These are phyloP conservation scores for Dysmachus trigonus DNA, from an alignment of 2,888 invertebrate genomes.

Conservation along the genomic window DNA sequence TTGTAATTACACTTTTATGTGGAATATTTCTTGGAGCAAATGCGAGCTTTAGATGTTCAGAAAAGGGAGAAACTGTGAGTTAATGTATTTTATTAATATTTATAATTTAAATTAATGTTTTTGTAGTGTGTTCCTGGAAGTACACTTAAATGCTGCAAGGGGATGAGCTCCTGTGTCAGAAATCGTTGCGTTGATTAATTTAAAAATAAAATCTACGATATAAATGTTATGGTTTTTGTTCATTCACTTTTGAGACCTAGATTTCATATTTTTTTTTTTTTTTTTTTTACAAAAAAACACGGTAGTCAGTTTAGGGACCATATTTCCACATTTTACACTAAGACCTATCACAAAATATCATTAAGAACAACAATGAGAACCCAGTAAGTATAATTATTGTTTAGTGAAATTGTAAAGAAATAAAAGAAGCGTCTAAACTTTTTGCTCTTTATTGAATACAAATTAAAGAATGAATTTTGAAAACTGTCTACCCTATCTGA, in stretches of 20 bases:
- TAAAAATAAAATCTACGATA: no score
- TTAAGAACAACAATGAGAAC: no score
- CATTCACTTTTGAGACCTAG: no score
- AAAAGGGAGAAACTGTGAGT: not conserved
- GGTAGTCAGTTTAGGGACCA: no score
- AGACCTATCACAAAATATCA: no score
- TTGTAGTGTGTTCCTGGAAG: not conserved
- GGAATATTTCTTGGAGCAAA: not conserved
- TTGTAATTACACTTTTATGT: not conserved
- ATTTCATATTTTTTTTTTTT: no score
- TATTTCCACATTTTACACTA: no score
- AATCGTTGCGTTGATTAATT: not conserved
- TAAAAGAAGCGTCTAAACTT: not conserved
- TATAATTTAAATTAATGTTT: not conserved
- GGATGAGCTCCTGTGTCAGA: not conserved
- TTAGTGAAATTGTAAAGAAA: not conserved
- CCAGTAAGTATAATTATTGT: no score
- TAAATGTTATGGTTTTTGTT: no score
- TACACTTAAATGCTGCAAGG: not conserved
- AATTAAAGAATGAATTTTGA: not conserved
- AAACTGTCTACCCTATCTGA: not conserved
- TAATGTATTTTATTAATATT: not conserved
- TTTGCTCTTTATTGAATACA: not conserved
- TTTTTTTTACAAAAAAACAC: no score
- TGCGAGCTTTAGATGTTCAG: not conserved